These are phyloP conservation scores for Isichthys henryi DNA, from an alignment of 2,113 vertebrate species.

Conservation along the genomic window DNA sequence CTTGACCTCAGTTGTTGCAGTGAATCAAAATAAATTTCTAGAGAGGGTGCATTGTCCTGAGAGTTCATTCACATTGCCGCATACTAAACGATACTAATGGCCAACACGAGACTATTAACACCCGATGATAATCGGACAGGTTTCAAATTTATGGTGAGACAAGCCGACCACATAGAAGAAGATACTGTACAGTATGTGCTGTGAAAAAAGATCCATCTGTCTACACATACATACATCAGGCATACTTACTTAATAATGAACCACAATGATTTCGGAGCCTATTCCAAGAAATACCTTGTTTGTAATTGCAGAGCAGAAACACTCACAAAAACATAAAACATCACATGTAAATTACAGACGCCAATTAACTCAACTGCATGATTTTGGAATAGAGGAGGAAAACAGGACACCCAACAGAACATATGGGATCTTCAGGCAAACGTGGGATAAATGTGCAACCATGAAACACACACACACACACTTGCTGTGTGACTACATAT, in stretches of 20 bases:
- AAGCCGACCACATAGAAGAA: neutral
- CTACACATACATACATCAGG: neutral
- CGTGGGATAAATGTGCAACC: neutral
- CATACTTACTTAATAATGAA: neutral
- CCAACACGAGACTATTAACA: neutral
- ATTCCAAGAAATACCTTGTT: neutral
- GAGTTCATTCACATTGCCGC: neutral
- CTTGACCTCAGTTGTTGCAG: neutral
- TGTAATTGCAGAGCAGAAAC: neutral
- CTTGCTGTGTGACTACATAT: neutral
- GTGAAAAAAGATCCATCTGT: neutral
- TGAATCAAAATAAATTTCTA: conserved; percentile 3
- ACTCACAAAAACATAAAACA: neutral
- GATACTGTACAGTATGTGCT: neutral
- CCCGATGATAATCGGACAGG: neutral
- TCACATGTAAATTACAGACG: neutral
- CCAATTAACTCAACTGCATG: neutral
- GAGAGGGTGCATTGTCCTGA: neutral
- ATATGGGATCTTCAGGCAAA: neutral
- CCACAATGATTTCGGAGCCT: neutral
- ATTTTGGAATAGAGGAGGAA: neutral
- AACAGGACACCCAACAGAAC: neutral
- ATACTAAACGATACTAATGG: neutral
- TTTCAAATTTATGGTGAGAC: neutral
- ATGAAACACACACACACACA: neutral